Evolutionary conservation across 2,797 vertebrate species (phyloP).

Genomic region (Xyrichtys novacula): DNA sequence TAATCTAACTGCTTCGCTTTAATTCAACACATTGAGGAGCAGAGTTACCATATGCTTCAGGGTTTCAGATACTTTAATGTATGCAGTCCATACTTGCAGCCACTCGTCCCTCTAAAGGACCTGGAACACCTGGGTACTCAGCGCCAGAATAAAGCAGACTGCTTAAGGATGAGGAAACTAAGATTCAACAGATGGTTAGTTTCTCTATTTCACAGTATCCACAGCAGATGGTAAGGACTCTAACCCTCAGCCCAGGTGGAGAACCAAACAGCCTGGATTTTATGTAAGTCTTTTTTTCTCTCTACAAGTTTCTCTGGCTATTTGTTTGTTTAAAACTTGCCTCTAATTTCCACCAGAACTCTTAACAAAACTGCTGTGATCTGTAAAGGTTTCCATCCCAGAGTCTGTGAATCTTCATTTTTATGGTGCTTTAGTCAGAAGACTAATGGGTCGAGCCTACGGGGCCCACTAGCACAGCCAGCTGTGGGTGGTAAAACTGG

Average conservation of each 20-base stretch:
- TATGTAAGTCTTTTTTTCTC: constrained; percentile 7
- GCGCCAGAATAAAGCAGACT: constrained; percentile 38
- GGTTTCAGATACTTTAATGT: constrained; percentile 18
- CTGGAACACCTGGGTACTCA: constrained; percentile 56
- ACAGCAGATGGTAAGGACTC: constrained; percentile 66
- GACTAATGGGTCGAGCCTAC: constrained; percentile 40
- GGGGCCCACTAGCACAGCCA: constrained; percentile 32
- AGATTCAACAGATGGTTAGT: constrained; percentile 66
- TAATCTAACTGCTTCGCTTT: constrained; percentile 12
- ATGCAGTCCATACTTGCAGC: constrained; percentile 29
- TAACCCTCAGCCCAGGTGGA: constrained; percentile 39
- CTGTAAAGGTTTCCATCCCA: constrained; percentile 1
- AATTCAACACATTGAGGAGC: constrained; percentile 8
- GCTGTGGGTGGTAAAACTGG: constrained; percentile 39
- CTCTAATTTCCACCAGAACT: constrained; percentile 4
- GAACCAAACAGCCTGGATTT: constrained; percentile 39
- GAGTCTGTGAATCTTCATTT: constrained; percentile 13
- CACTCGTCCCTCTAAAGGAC: constrained; percentile 43
- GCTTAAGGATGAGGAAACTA: constrained; percentile 48
- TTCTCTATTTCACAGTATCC: constrained; percentile 49
- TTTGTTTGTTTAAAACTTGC: constrained; percentile 12
- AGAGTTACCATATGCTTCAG: constrained; percentile 19
- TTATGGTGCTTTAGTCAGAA: constrained; percentile 23
- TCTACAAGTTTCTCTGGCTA: background rate
- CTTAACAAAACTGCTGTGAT: constrained; percentile 16